Evolutionary conservation across 64 coral and sea anemone species (phyloP).

Genomic region (Pocillopora damicornis): DNA sequence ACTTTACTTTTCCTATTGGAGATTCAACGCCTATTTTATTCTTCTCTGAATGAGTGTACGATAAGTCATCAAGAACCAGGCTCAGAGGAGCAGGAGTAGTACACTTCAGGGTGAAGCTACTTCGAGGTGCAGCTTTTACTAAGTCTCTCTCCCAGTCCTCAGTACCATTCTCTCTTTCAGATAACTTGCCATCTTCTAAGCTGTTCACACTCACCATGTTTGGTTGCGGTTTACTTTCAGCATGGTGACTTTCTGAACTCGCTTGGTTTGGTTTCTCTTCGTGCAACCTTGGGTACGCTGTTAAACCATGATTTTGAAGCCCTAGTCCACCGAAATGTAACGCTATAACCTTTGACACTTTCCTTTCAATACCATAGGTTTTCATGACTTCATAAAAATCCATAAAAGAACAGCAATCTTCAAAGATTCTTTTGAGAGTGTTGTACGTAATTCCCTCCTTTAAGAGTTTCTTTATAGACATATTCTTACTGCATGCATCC

Average conservation of each 20-base stretch:
- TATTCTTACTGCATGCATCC: constrained; percentile 84
- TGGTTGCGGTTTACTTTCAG: background rate
- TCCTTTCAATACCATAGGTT: constrained; percentile 84
- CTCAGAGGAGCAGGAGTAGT: constrained; percentile 7
- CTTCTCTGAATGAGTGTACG: background rate
- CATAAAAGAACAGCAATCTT: constrained; percentile 84
- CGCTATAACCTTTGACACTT: constrained; percentile 71
- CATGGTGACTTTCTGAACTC: background rate
- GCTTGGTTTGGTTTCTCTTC: background rate
- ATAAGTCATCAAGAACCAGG: constrained; percentile 12
- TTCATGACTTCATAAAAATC: constrained; percentile 85
- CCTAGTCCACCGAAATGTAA: constrained; percentile 76
- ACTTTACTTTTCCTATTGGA: background rate
- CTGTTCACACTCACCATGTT: background rate
- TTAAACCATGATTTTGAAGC: constrained; percentile 75
- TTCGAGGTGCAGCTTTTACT: background rate
- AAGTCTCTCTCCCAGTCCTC: constrained; percentile 20
- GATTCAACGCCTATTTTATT: background rate
- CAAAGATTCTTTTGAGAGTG: constrained; percentile 70
- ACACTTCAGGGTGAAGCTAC: constrained; percentile 25
- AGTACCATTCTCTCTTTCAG: background rate
- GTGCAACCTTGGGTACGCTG: background rate
- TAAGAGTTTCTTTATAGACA: constrained; percentile 68
- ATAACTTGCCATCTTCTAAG: background rate
- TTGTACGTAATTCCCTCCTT: constrained; percentile 84